Conservation (phyloP, 2,888 invertebrate genomes). For the Sylvicola cinctus region DNA sequence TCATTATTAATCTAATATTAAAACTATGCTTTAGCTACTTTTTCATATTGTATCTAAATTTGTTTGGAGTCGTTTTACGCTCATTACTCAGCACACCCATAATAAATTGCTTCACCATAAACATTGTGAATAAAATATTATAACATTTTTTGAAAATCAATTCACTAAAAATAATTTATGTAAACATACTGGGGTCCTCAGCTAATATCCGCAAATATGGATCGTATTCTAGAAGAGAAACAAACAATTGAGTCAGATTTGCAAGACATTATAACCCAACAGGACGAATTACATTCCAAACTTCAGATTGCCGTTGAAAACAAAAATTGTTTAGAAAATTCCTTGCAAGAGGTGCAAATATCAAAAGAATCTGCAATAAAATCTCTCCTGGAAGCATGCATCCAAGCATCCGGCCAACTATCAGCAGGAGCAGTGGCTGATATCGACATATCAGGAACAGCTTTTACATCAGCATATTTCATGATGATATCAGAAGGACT, state of each 20-base stretch:
- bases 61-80: too few species aligned
- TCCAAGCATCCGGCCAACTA: constrained; percentile 12
- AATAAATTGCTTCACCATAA: too few species aligned
- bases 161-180: too few species aligned
- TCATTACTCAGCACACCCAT: too few species aligned
- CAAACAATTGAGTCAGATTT: constrained; percentile 31
- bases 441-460: constrained; percentile 11
- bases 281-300: constrained; percentile 37
- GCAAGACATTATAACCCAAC: constrained; percentile 44
- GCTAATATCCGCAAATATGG: constrained; percentile 41
- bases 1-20: too few species aligned
- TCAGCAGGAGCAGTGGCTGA: constrained; percentile 11
- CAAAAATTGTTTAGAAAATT: constrained; percentile 13
- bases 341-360: constrained; percentile 15
- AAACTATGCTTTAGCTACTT: too few species aligned
- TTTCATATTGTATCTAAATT: too few species aligned
- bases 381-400: constrained; percentile 12
- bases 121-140: too few species aligned
- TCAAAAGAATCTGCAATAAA: constrained; percentile 16
- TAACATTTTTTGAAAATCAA: too few species aligned
- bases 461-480: constrained; percentile 12
- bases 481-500: constrained; percentile 14
- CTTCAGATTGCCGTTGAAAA: background rate
- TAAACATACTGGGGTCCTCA: constrained; percentile 21
- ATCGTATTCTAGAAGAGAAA: constrained; percentile 28